A percentile compares a stretch with the other conserved stretches of the same genome.
These are phyloP conservation scores for Vulpes ferrilata DNA, from an alignment of 2,113 vertebrate species.

Conservation along the genomic window DNA sequence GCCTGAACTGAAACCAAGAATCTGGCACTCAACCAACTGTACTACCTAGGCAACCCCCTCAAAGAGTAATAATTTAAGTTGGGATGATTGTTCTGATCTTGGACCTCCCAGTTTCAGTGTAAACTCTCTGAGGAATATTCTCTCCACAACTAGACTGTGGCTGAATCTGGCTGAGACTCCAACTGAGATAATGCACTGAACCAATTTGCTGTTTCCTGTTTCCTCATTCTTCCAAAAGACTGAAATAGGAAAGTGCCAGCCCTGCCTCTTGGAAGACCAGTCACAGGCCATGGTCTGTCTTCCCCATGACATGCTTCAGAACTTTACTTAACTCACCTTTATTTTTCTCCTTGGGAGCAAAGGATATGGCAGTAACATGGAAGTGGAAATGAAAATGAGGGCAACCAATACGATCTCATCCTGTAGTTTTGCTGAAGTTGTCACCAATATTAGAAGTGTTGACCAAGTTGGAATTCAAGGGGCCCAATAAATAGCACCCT, in stretches of 20 bases:
- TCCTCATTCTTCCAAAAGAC: neutral
- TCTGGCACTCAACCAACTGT: neutral
- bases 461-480: neutral
- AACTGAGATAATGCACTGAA: neutral
- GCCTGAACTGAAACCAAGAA: neutral
- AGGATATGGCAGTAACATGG: neutral
- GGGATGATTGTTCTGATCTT: neutral
- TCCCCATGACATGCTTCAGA: neutral
- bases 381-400: neutral
- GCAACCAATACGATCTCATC: neutral
- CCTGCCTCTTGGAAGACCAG: neutral
- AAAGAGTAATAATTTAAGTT: neutral
- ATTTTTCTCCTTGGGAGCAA: neutral
- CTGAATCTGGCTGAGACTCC: neutral
- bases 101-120: neutral
- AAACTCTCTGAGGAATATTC: neutral
- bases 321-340: neutral
- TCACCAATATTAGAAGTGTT: neutral
- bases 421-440: neutral
- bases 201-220: neutral
- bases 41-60: neutral
- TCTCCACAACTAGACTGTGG: neutral
- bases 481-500: neutral
- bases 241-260: neutral
- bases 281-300: neutral